Percentiles rank a stretch among this genome's conserved stretches.
phyloP scores from a whole-genome alignment of 2,888 invertebrate genomes.

The Calliopum simillimum region DNA sequence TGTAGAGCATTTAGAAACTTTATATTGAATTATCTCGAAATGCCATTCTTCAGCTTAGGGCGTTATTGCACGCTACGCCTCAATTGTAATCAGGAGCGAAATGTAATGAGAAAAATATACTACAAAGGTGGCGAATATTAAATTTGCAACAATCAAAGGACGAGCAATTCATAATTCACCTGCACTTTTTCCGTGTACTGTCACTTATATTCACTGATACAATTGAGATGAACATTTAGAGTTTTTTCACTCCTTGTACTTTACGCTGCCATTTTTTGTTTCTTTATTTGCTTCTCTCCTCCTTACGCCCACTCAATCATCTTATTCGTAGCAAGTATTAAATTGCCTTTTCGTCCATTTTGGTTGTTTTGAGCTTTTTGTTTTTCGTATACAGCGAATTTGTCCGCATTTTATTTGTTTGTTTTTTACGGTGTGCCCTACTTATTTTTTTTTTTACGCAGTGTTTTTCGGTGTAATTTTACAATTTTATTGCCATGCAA shows the following conservation, averaged over 20 bases:
- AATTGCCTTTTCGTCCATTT: neutral
- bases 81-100: too few relatives aligned
- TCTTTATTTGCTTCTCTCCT: neutral
- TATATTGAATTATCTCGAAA: too few relatives aligned
- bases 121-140: too few relatives aligned
- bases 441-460: neutral
- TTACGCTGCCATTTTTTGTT: neutral
- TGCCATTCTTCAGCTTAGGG: too few relatives aligned
- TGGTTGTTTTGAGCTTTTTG: neutral
- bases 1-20: too few relatives aligned
- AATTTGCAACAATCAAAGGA: neutral
- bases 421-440: neutral
- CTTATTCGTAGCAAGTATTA: neutral
- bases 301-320: neutral
- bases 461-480: neutral
- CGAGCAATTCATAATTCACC: neutral
- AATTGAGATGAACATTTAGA: conserved; percentile 2
- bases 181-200: neutral
- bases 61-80: too few relatives aligned
- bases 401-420: neutral
- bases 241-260: neutral
- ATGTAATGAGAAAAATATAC: too few relatives aligned
- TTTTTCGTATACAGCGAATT: neutral
- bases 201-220: neutral
- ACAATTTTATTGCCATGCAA: conserved; percentile 1